phyloP scores from a whole-genome alignment of 2,113 vertebrate genomes.

The Chlorodrepanis virens region DNA sequence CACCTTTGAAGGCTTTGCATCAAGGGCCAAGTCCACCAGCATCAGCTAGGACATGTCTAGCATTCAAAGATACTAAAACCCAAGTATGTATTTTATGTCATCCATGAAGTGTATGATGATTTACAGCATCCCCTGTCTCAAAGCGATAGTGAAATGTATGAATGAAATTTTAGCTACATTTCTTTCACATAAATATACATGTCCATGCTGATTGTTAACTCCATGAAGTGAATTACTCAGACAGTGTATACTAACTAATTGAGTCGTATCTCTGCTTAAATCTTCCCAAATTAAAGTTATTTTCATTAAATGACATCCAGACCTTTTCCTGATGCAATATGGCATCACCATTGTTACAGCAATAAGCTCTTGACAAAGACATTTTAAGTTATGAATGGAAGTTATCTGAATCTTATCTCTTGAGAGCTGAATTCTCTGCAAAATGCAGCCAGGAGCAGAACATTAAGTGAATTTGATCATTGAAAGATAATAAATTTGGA shows the following conservation, averaged over 20 bases:
- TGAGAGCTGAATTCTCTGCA: background rate
- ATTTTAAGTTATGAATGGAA: background rate
- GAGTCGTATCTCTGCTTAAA: background rate
- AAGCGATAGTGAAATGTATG: background rate
- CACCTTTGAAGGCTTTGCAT: background rate
- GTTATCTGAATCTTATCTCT: background rate
- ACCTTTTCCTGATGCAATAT: background rate
- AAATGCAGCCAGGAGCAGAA: background rate
- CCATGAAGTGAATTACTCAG: background rate
- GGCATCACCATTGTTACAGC: background rate
- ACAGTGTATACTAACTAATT: background rate
- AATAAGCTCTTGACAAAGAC: background rate
- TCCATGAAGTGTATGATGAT: background rate
- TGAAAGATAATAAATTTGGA: background rate
- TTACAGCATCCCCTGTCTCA: background rate
- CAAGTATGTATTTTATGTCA: background rate
- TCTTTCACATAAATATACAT: background rate
- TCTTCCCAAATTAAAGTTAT: background rate
- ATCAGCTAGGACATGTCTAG: background rate
- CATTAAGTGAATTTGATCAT: background rate
- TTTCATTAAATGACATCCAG: background rate
- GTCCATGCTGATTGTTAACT: background rate
- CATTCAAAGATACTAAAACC: background rate
- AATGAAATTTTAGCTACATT: background rate
- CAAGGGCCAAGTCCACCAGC: background rate